phyloP scores from a whole-genome alignment of 2,797 vertebrate species.

The Pteropus rufus region DNA sequence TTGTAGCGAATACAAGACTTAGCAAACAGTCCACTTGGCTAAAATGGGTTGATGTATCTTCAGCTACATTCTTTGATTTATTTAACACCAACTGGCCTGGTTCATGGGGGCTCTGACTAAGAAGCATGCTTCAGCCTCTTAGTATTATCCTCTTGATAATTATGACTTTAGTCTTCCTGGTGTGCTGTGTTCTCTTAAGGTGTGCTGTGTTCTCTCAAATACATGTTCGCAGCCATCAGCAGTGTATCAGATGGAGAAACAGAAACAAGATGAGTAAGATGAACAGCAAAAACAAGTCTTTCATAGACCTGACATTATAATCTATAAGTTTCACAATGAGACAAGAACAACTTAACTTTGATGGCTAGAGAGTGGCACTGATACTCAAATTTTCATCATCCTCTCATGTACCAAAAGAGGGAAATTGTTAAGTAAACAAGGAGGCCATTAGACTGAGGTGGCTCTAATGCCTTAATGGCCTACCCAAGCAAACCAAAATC shows the following conservation, averaged over 20 bases:
- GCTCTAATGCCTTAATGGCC: not conserved
- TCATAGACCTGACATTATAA: not conserved
- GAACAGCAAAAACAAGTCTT: not conserved
- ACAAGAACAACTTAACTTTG: not conserved
- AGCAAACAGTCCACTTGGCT: not conserved
- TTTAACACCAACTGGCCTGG: not conserved
- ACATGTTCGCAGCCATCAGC: not conserved
- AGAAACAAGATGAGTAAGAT: not conserved
- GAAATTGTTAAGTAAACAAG: not conserved
- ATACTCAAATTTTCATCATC: not conserved
- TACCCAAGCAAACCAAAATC: not conserved
- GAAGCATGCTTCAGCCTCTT: not conserved
- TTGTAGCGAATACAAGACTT: not conserved
- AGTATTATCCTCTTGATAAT: not conserved
- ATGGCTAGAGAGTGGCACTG: not conserved
- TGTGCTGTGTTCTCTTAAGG: not conserved
- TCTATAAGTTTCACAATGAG: not conserved
- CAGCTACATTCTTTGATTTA: not conserved
- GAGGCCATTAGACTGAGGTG: not conserved
- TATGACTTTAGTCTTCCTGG: not conserved
- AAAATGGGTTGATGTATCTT: not conserved
- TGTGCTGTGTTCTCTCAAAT: not conserved
- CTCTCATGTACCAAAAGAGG: not conserved
- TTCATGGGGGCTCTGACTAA: not conserved
- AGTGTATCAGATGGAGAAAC: not conserved